phyloP scores from a whole-genome alignment of 1,140 invertebrate genomes.

The Neodiprion lecontei region DNA sequence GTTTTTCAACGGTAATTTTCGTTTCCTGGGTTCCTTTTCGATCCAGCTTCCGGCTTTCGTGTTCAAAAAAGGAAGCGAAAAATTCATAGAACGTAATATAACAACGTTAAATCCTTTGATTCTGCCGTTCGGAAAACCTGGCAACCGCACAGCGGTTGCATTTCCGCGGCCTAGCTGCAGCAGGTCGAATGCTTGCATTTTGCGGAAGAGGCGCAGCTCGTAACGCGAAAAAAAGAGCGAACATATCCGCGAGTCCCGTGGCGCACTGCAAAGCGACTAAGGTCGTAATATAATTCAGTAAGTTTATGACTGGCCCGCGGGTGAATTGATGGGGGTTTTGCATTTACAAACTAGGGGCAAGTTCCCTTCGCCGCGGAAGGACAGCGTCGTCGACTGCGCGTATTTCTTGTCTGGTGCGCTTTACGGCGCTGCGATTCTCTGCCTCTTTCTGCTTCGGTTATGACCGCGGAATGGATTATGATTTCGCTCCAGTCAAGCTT shows the following conservation, averaged over 20 bases:
- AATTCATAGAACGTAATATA: no score
- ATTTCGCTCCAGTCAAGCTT: slow-evolving; percentile 44
- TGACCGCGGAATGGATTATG: slow-evolving; percentile 61
- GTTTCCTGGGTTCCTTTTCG: no score
- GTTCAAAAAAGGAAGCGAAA: no score
- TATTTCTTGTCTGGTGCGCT: slow-evolving; percentile 63
- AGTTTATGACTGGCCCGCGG: slow-evolving; percentile 60
- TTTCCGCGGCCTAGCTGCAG: no score
- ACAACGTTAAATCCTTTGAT: no score
- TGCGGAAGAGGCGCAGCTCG: background rate
- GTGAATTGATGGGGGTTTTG: slow-evolving; percentile 55
- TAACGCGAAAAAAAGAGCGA: background rate
- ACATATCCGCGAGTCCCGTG: background rate
- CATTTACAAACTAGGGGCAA: slow-evolving; percentile 59
- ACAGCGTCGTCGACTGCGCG: slow-evolving; percentile 43
- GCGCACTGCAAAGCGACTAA: no score
- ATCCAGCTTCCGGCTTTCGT: no score
- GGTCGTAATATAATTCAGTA: slow-evolving; percentile 60
- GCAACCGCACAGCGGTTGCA: no score
- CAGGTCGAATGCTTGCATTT: slow-evolving; percentile 8
- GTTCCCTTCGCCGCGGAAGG: slow-evolving; percentile 41
- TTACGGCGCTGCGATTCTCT: slow-evolving; percentile 47
- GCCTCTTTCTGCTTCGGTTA: slow-evolving; percentile 38
- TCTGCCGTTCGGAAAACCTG: no score
- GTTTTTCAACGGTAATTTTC: no score